Percentiles rank a stretch among this genome's conserved stretches.
Conservation (phyloP, 2,888 invertebrate genomes). For the Calameuta filiformis region DNA sequence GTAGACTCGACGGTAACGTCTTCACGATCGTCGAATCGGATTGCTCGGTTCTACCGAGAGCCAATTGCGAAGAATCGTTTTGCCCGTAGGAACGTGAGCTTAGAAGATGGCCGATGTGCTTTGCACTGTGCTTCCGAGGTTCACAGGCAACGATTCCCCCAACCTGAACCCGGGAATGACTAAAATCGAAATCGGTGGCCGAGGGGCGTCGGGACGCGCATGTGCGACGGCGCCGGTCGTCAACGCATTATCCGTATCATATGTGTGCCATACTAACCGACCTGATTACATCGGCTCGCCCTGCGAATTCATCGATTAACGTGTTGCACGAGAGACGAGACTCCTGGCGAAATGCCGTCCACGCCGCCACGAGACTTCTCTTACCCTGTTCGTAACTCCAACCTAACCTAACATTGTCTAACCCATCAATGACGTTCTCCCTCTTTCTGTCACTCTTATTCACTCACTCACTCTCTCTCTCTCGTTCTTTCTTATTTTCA, state of each 20-base stretch:
- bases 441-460: slow-evolving; percentile 9
- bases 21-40: slow-evolving; percentile 3
- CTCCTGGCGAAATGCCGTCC: not conserved
- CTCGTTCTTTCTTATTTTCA: slow-evolving; percentile 10
- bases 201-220: slow-evolving; percentile 57
- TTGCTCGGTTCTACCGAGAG: not conserved
- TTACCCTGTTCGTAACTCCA: not conserved
- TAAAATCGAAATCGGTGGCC: slow-evolving; percentile 65
- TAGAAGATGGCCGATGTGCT: slow-evolving; percentile 26
- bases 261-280: slow-evolving; percentile 51
- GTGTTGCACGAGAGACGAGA: slow-evolving; percentile 12
- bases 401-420: not conserved
- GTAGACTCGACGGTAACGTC: not conserved
- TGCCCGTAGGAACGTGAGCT: slow-evolving; percentile 15
- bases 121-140: slow-evolving; percentile 24
- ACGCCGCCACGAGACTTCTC: not conserved
- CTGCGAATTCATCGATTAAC: slow-evolving; percentile 24
- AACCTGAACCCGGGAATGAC: slow-evolving; percentile 64
- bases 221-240: slow-evolving; percentile 59
- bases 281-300: slow-evolving; percentile 50
- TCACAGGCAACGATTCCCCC: slow-evolving; percentile 53
- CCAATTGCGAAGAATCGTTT: slow-evolving; percentile 6
- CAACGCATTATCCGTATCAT: slow-evolving; percentile 54
- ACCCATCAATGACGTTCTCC: not conserved
- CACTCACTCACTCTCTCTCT: slow-evolving; percentile 10